Evolutionary conservation across 2,113 vertebrate species (phyloP).

Genomic region (Mystacornis crossleyi): DNA sequence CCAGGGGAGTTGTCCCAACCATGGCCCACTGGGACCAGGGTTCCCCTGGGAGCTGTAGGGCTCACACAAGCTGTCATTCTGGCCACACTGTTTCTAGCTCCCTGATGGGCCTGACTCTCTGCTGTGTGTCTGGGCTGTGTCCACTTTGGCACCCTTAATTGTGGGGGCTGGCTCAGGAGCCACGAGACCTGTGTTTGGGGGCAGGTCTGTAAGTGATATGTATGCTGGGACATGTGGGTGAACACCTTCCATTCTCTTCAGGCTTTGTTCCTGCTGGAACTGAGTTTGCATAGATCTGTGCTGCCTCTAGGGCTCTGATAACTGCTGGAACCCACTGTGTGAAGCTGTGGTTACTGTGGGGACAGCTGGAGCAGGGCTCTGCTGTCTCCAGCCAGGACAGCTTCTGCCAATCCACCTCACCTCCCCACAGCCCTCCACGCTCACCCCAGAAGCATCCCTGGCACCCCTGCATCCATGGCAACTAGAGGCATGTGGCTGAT

Average conservation of each 20-base stretch:
- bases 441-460: neutral
- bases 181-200: neutral
- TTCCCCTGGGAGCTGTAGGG: neutral
- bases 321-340: neutral
- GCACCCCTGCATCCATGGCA: neutral
- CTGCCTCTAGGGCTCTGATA: neutral
- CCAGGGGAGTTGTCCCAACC: accelerated
- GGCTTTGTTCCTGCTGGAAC: neutral
- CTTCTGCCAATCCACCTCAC: neutral
- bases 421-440: neutral
- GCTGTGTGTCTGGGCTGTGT: neutral
- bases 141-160: neutral
- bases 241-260: neutral
- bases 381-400: neutral
- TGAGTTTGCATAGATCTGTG: neutral
- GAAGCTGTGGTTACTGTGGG: neutral
- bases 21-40: accelerated
- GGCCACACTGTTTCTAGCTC: neutral
- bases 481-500: neutral
- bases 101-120: neutral
- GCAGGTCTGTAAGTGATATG: neutral
- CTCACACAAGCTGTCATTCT: neutral
- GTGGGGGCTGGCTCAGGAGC: neutral
- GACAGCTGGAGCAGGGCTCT: neutral
- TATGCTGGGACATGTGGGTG: neutral